Percentiles rank a stretch among this genome's conserved stretches.
phyloP scores from a whole-genome alignment of 2,113 vertebrate species.

The Picathartes gymnocephalus region DNA sequence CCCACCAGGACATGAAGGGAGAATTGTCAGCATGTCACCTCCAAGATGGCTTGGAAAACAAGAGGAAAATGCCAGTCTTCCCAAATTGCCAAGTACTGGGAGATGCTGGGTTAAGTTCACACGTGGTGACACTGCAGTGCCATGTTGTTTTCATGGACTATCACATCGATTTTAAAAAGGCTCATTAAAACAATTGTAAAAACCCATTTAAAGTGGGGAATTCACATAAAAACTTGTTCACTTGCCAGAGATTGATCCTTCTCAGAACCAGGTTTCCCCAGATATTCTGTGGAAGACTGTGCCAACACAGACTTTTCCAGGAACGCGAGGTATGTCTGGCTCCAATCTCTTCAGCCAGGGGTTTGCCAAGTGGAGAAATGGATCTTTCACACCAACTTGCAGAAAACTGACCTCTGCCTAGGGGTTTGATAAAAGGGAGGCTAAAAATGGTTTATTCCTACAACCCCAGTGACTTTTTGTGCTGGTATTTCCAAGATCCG shows the following conservation, averaged over 20 bases:
- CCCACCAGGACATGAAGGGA: neutral
- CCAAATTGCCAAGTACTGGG: neutral
- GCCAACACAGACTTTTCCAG: neutral
- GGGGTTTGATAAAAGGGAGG: neutral
- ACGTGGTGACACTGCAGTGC: neutral
- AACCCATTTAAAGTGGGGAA: neutral
- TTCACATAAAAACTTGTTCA: rapidly evolving
- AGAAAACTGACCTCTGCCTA: neutral
- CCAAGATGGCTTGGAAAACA: neutral
- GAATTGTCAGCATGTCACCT: neutral
- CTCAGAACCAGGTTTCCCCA: neutral
- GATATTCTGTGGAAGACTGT: neutral
- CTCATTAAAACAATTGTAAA: neutral
- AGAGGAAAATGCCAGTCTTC: neutral
- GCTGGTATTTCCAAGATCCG: rapidly evolving
- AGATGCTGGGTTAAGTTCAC: neutral
- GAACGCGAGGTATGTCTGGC: neutral
- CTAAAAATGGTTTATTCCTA: neutral
- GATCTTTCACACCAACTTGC: neutral
- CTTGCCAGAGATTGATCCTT: neutral
- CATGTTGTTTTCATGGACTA: neutral
- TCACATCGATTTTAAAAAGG: no score
- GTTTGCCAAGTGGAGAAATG: neutral
- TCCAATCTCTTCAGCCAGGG: neutral
- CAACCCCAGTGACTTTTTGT: neutral